phyloP scores from a whole-genome alignment of 2,888 invertebrate genomes.

The Phyllotreta striolata region DNA sequence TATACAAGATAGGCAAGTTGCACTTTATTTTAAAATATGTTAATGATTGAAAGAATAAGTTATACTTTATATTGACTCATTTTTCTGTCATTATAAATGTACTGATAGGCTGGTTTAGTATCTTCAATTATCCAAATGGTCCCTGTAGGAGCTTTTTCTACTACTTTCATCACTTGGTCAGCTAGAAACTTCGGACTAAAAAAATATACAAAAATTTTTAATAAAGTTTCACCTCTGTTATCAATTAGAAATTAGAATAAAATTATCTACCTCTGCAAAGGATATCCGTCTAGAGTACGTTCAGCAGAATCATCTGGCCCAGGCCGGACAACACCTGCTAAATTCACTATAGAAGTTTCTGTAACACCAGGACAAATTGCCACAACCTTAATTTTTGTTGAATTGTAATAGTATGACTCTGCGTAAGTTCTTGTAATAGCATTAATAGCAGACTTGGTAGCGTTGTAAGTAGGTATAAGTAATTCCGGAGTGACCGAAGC shows the following conservation, averaged over 20 bases:
- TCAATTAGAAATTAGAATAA: too few relatives aligned
- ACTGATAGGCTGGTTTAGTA: constrained; percentile 55
- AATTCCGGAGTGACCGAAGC: constrained; percentile 25
- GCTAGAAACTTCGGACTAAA: constrained; percentile 47
- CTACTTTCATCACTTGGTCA: constrained; percentile 46
- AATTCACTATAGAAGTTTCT: too few relatives aligned
- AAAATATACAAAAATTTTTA: constrained; percentile 21
- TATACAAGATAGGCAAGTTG: too few relatives aligned
- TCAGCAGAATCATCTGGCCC: too few relatives aligned
- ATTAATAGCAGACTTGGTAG: constrained; percentile 40
- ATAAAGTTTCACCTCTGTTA: too few relatives aligned
- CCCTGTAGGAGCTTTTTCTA: constrained; percentile 58
- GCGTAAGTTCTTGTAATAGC: constrained; percentile 42
- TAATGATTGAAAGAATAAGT: too few relatives aligned
- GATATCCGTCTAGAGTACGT: too few relatives aligned
- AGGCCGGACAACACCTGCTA: too few relatives aligned
- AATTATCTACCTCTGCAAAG: too few relatives aligned
- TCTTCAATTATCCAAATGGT: constrained; percentile 63
- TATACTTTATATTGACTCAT: not conserved
- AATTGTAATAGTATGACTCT: constrained; percentile 49
- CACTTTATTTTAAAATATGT: constrained; percentile 5
- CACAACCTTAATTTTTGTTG: constrained; percentile 63
- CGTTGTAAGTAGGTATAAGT: constrained; percentile 37
- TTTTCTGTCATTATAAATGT: constrained; percentile 31
- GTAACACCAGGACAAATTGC: constrained; percentile 62